A percentile compares a stretch with the other conserved stretches of the same genome.
Conservation (phyloP, 2,113 vertebrate species). For the Elaphurus davidianus region DNA sequence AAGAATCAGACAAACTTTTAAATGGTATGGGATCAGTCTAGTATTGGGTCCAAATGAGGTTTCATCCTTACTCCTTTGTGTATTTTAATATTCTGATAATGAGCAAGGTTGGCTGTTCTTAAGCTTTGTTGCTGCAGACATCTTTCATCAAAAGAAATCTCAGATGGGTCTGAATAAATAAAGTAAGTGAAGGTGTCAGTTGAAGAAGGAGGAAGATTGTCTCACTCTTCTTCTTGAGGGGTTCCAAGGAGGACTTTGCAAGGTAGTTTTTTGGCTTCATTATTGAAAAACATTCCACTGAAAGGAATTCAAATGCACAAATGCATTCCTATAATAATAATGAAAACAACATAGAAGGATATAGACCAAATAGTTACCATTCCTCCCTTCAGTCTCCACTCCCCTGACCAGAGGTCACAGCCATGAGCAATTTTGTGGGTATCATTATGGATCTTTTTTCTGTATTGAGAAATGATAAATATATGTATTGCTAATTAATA, state of each 20-base stretch:
- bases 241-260: background rate
- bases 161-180: background rate
- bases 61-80: background rate
- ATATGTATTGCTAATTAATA: background rate
- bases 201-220: background rate
- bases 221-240: background rate
- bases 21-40: constrained; percentile 12
- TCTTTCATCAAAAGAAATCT: background rate
- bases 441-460: background rate
- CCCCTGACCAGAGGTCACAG: background rate
- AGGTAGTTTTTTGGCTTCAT: background rate
- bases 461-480: constrained; percentile 4
- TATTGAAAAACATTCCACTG: background rate
- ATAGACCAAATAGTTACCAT: background rate
- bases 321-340: background rate
- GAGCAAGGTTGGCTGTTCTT: background rate
- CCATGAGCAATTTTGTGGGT: background rate
- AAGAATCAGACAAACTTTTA: background rate
- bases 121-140: background rate
- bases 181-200: background rate
- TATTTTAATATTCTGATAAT: constrained; percentile 51
- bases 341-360: background rate
- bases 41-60: background rate
- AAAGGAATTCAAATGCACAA: background rate
- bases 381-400: background rate